Conservation (phyloP, 2,113 vertebrate species). For the Nothoprocta pentlandii region DNA sequence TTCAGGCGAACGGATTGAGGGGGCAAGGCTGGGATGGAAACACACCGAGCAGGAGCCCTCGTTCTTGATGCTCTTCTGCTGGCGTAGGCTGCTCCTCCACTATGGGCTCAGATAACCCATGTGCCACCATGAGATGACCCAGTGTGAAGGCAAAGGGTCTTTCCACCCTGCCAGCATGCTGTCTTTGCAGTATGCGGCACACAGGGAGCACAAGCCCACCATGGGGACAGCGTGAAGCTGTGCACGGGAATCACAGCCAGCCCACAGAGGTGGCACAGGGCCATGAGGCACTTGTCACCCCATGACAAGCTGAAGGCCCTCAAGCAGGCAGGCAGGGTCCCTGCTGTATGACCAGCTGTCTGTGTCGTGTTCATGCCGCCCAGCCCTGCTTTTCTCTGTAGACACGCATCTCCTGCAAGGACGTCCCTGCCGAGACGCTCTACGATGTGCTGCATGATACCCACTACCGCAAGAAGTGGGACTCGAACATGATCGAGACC, state of each 20-base stretch:
- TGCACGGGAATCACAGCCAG: neutral
- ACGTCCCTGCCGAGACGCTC: constrained; percentile 85
- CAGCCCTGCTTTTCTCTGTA: constrained; percentile 28
- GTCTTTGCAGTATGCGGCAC: neutral
- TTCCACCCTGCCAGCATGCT: neutral
- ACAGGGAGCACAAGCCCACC: no score
- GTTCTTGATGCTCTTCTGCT: neutral
- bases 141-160: neutral
- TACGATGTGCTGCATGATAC: constrained; percentile 92
- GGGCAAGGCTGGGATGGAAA: neutral
- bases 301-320: neutral
- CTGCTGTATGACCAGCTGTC: no score
- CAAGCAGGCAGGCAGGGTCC: neutral
- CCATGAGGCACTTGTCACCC: neutral
- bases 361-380: no score
- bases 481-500: constrained; percentile 91
- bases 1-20: neutral
- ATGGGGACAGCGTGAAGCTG: no score
- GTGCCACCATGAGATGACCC: neutral
- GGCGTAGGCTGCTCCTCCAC: neutral
- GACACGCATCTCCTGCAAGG: constrained; percentile 90
- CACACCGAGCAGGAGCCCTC: neutral
- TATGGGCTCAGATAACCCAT: neutral
- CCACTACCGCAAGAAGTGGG: constrained; percentile 90
- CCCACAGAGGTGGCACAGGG: neutral